Conservation (phyloP, 1,140 invertebrate genomes). For the Zophobas atratus region DNA sequence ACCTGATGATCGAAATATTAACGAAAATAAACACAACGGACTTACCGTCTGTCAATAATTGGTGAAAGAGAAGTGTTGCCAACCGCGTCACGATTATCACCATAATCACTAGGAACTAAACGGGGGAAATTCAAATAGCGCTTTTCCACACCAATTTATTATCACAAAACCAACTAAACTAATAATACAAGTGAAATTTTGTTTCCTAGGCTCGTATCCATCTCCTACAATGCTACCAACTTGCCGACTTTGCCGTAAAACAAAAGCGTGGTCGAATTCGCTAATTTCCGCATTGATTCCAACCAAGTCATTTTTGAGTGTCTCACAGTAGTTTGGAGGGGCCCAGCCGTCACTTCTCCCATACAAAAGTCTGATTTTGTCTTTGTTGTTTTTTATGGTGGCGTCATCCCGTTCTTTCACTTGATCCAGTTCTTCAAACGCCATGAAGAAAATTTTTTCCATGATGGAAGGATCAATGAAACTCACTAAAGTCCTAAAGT, state of each 20-base stretch:
- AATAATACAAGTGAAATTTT: constrained; percentile 26
- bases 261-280: constrained; percentile 83
- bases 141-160: constrained; percentile 21
- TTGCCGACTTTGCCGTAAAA: constrained; percentile 74
- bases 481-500: constrained; percentile 68
- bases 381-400: constrained; percentile 70
- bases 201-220: constrained; percentile 68
- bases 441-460: constrained; percentile 73
- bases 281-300: constrained; percentile 77
- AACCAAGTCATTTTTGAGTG: constrained; percentile 75
- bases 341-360: constrained; percentile 83
- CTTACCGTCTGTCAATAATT: constrained; percentile 10
- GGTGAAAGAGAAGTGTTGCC: background rate
- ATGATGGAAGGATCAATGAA: constrained; percentile 72
- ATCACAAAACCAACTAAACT: background rate
- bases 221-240: constrained; percentile 75
- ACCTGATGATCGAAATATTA: constrained; percentile 9
- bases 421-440: constrained; percentile 75
- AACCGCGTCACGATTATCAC: background rate
- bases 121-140: constrained; percentile 16
- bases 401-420: constrained; percentile 75
- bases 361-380: constrained; percentile 83
- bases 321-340: constrained; percentile 76
- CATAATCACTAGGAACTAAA: background rate
- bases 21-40: background rate